Conservation (phyloP, 1,140 invertebrate species). For the Drosophila bipectinata region DNA sequence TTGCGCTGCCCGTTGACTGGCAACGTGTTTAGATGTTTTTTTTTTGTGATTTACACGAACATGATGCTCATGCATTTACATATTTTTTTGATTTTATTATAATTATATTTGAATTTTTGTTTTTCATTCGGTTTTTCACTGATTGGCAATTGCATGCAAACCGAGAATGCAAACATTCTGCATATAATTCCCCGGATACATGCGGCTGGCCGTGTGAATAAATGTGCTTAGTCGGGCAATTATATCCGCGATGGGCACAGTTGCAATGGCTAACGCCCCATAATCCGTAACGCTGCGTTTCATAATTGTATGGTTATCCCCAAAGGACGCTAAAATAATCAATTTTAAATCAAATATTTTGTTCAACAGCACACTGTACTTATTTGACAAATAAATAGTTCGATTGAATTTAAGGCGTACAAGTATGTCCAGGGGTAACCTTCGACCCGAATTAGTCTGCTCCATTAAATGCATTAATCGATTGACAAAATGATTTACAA, state of each 20-base stretch:
- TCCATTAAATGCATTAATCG: slow-evolving; percentile 47
- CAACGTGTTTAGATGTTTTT: slow-evolving; percentile 32
- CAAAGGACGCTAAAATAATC: slow-evolving; percentile 3
- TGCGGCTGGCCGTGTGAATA: slow-evolving; percentile 45
- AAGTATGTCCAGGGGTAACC: not conserved
- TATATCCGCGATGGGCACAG: slow-evolving; percentile 20
- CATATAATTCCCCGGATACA: slow-evolving; percentile 38
- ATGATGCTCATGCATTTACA: slow-evolving; percentile 3
- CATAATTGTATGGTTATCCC: not conserved
- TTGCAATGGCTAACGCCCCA: not conserved
- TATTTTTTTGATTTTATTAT: slow-evolving; percentile 20
- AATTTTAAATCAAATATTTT: slow-evolving; percentile 2
- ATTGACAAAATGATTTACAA: slow-evolving; percentile 52
- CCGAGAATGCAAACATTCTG: slow-evolving; percentile 33
- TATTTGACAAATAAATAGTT: slow-evolving; percentile 3
- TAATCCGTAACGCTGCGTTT: slow-evolving; percentile 11
- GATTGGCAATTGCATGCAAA: slow-evolving; percentile 7
- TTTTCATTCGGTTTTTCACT: slow-evolving; percentile 16
- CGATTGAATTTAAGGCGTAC: not conserved
- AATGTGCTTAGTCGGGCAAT: slow-evolving; percentile 47
- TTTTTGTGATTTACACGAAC: slow-evolving; percentile 49
- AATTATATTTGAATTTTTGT: slow-evolving; percentile 40
- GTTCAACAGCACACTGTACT: too few species aligned
- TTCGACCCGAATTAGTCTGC: slow-evolving; percentile 35
- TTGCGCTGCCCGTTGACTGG: slow-evolving; percentile 11